Evolutionary conservation across 2,797 vertebrate species (phyloP), one percentile per base, ranked within the genome.

Genomic region (Ctenosaura bakeri): DNA sequence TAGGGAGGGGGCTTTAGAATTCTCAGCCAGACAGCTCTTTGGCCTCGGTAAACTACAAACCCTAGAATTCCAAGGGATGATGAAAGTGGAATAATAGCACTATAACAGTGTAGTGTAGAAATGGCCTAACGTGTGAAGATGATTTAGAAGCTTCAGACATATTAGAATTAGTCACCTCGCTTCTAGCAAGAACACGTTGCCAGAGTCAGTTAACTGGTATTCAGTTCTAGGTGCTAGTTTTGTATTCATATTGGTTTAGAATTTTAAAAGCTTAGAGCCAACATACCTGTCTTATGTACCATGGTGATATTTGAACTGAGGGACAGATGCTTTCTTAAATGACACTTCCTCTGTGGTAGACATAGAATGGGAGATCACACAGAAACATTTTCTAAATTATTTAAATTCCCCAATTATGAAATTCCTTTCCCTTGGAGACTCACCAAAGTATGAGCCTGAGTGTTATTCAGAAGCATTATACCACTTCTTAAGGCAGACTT

Each of bases 131-230:
- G 56, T 71, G 35, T 89, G 62, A 78, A 69, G n/a, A 42, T 2
- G 14, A 56, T 86, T 77, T 62, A 29, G 62, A 80, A 69, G 14
- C 14, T 88, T 88, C 46, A 69, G 83, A 50, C 77, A 71, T 32
- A 38, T 42, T 83, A 83, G 35, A 85, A 54, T 52, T 54, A 3
- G 26, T 89, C 78, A 1, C 16, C 35, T 12, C 20, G 50, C n/a
- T 85, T 46, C n/a, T 64, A 71, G 18, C 18, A 83, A 62, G 12
- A 79, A 22, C 14, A 7, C 18, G 50, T 7, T 66, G 26, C 22
- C 84, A 24, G 50, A 66, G 32, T 52, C 50, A 69, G 66, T 85
- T 79, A 71, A 69, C 38, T 64, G 69, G 59, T 56, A 52, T 89
- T 85, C 74, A 38, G n/a, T 35, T 9, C 12, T 85, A 50, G 71